Percentiles rank a stretch among this genome's conserved stretches.
phyloP scores from a whole-genome alignment of 2,888 invertebrate species.

The Megalurothrips usitatus region DNA sequence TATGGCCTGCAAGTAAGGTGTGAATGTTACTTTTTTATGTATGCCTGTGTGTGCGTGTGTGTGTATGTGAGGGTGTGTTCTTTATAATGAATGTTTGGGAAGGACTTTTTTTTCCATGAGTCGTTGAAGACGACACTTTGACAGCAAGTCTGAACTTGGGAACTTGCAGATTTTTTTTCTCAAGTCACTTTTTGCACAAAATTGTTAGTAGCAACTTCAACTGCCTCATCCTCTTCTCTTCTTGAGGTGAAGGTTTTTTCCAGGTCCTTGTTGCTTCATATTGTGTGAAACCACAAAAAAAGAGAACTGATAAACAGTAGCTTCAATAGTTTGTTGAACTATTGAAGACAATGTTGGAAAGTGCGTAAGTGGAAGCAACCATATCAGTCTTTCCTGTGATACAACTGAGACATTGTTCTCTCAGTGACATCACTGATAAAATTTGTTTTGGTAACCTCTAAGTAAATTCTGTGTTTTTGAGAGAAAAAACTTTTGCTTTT shows the following conservation, averaged over 20 bases:
- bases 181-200: no score
- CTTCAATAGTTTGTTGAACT: no score
- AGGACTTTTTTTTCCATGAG: not conserved
- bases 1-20: not conserved
- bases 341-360: not conserved
- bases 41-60: not conserved
- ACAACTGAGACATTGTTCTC: not conserved
- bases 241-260: no score
- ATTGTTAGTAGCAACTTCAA: no score
- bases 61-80: not conserved
- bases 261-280: no score
- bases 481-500: no score
- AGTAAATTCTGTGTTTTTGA: no score
- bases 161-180: no score
- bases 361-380: not conserved
- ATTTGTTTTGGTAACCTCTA: no score
- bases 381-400: not conserved
- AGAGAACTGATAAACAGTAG: no score
- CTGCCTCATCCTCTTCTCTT: no score
- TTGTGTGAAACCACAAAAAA: no score
- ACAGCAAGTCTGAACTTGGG: not conserved
- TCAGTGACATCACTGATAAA: not conserved
- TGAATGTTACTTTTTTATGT: not conserved
- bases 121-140: not conserved
- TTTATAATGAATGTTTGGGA: not conserved